phyloP scores from a whole-genome alignment of 2,888 invertebrate species.

The Drosophila niveifrons region DNA sequence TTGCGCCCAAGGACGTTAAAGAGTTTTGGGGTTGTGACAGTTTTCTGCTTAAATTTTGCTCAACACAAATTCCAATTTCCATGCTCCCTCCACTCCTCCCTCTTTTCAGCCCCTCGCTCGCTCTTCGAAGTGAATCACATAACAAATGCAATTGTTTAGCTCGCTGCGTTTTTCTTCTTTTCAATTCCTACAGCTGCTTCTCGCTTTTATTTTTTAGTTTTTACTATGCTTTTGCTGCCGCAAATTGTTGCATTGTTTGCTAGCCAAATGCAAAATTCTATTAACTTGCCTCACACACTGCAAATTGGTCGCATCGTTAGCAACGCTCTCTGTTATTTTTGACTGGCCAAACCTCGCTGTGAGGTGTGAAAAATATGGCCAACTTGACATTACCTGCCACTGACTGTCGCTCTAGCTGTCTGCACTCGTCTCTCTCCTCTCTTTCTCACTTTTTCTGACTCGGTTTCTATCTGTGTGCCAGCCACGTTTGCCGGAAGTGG shows the following conservation, averaged over 20 bases:
- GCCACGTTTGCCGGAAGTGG: constrained; percentile 61
- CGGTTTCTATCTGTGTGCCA: constrained; percentile 16
- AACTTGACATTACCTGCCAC: constrained; percentile 34
- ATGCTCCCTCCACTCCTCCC: background rate
- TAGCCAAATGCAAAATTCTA: constrained; percentile 47
- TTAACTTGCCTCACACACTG: constrained; percentile 21
- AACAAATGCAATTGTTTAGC: constrained; percentile 64
- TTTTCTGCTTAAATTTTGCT: constrained; percentile 20
- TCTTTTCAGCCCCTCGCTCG: background rate
- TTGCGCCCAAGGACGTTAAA: constrained; percentile 43
- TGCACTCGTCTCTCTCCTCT: constrained; percentile 5
- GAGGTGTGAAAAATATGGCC: constrained; percentile 72
- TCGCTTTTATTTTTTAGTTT: constrained; percentile 26
- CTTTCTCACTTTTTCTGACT: background rate
- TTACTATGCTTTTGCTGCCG: constrained; percentile 65
- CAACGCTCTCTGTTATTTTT: background rate
- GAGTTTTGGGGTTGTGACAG: constrained; percentile 6
- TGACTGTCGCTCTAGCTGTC: constrained; percentile 14
- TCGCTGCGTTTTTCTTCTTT: constrained; percentile 68
- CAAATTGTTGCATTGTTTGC: constrained; percentile 68
- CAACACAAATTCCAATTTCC: constrained; percentile 6
- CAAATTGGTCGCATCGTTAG: background rate
- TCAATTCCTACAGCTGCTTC: constrained; percentile 55
- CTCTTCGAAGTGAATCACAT: constrained; percentile 27
- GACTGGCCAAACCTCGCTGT: constrained; percentile 23